phyloP scores from a whole-genome alignment of 2,113 vertebrate species.

The Aspidoscelis tigris region DNA sequence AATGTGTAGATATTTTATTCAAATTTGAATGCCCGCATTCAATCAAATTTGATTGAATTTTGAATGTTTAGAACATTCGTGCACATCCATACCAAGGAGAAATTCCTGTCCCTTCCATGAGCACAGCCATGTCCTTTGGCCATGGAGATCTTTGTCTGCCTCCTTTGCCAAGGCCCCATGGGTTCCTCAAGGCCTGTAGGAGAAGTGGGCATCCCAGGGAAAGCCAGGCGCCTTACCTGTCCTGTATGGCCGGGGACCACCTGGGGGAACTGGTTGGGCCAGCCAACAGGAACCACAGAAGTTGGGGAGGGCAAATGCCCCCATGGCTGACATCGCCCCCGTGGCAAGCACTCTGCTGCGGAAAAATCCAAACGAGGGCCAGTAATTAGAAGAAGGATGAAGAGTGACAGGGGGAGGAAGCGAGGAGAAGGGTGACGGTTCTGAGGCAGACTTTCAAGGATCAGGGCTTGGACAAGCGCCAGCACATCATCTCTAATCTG shows the following conservation, averaged over 20 bases:
- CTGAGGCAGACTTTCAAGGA: conserved; percentile 65
- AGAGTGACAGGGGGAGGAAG: conserved; percentile 44
- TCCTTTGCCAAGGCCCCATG: too few species aligned
- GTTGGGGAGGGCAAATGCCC: conserved; percentile 12
- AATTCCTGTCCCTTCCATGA: too few species aligned
- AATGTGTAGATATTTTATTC: too few species aligned
- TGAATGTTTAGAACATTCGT: too few species aligned
- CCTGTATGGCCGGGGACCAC: conserved; percentile 6
- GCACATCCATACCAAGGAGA: too few species aligned
- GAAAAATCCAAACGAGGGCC: conserved; percentile 49
- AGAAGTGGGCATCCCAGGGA: neutral
- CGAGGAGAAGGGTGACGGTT: conserved; percentile 50
- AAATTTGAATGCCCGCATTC: too few species aligned
- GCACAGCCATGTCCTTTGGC: too few species aligned
- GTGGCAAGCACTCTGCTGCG: conserved; percentile 21
- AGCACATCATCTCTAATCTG: conserved; percentile 72
- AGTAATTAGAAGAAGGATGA: conserved; percentile 58
- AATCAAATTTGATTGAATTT: too few species aligned
- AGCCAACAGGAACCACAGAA: conserved; percentile 26
- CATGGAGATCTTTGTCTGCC: too few species aligned
- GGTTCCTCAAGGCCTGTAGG: neutral
- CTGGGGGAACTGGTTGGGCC: conserved; percentile 36
- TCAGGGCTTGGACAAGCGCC: conserved; percentile 63
- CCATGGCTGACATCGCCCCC: conserved; percentile 53
- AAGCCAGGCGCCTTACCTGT: conserved; percentile 36